A percentile compares a stretch with the other conserved stretches of the same genome.
Evolutionary conservation across 1,140 invertebrate genomes (phyloP).

Genomic region (Achatina immaculata): DNA sequence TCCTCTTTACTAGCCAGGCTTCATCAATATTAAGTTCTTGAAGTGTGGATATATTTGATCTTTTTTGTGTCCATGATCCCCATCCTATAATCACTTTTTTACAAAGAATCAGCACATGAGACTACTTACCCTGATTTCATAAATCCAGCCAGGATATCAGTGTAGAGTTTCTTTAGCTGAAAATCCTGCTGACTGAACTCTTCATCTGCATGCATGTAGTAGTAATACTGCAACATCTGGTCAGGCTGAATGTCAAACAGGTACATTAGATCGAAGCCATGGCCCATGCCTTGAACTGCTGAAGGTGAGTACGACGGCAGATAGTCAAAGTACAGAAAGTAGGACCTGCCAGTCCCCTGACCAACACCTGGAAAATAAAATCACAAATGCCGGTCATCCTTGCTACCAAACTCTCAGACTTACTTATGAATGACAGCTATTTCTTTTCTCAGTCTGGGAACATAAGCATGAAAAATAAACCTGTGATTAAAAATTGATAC

Average conservation of each 20-base stretch:
- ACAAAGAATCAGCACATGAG: too few relatives aligned
- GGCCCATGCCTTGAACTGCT: background rate
- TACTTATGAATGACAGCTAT: too few relatives aligned
- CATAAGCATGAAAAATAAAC: too few relatives aligned
- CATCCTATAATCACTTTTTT: too few relatives aligned
- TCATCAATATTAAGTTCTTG: too few relatives aligned
- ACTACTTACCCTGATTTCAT: conserved; percentile 11
- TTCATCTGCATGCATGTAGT: background rate
- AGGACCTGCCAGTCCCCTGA: background rate
- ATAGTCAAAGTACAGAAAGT: conserved; percentile 19
- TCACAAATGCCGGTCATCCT: background rate
- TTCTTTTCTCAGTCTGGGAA: too few relatives aligned
- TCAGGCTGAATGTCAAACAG: conserved; percentile 4
- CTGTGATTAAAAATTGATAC: too few relatives aligned
- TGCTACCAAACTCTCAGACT: too few relatives aligned
- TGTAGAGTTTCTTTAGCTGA: background rate
- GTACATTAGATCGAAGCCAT: conserved; percentile 16
- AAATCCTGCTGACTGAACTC: background rate
- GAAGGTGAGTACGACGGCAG: background rate
- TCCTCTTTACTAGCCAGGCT: too few relatives aligned
- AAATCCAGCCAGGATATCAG: conserved; percentile 2
- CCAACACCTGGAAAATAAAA: background rate
- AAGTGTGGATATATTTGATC: too few relatives aligned
- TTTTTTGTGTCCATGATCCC: too few relatives aligned
- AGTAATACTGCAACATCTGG: background rate